Base-by-base conservation (phyloP, 2,113 vertebrate genomes). In the Meriones unguiculatus region DNA sequence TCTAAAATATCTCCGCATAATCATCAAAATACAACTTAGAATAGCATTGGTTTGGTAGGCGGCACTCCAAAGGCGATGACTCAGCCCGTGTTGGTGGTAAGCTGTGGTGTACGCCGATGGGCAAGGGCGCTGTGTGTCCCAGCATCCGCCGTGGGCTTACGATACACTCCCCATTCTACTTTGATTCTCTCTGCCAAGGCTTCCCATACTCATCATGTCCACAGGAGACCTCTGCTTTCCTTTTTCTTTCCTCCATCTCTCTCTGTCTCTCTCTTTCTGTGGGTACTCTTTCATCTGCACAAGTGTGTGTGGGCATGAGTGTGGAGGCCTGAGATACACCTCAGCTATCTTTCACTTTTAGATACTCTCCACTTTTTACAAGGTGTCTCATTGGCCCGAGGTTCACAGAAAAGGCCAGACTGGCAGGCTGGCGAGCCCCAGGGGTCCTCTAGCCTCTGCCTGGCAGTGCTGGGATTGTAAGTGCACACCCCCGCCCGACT, bases 1-100 rank as follows among this genome's bases (percentile, higher is more conserved):
- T 38, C 64, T 69, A 46, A 87, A 82, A 73, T 50, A 78, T 22
- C 50, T 25, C 91, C 72, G 81, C 69, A 54, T 13, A 91, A 80
- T 52, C 46, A 62, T 52, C 28, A 3, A 81, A 46, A 82, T 86
- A 59, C 18, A 88, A 93, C 52, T 90, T 72, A 54, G 22, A 91
- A 54, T 41, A 87, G 22, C 28, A 90, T 69, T 62, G 35, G 15
- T 84, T 35, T 6, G 24, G 35, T 14, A 59, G 69, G 84, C 13
- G 46, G 22, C 76, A 54, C 91, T 81, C 89, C 38, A 92, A 87
- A 85, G 41, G 54, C 35, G 18, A 72, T 4, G 10, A 64, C 41
- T 17, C 38, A 32, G 13, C 17, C n/a, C 57, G 35, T 38, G n/a
- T 64, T 32, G 62, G 30, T 1, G 5, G n/a, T 73, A 54, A 25